Base-by-base conservation (phyloP, 2,797 vertebrate genomes). In the Micrastur ruficollis region DNA sequence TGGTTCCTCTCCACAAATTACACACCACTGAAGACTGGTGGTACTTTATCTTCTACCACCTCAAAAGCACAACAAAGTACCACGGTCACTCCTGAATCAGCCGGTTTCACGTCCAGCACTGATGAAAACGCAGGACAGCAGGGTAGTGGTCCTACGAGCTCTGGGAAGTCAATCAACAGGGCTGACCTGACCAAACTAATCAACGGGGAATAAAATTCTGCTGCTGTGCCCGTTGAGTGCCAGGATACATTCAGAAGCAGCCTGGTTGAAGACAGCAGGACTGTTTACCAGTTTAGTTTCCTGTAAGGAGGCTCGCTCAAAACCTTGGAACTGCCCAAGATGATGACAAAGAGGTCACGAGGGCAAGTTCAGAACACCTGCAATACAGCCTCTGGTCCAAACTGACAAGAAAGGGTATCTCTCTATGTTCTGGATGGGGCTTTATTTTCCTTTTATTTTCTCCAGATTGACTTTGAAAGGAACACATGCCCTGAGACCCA, bases 281-380 rank as follows among this genome's bases (percentile, higher is more conserved):
- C 31, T 70, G 11, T 31, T n/a, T 31, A 32, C 5, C n/a, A 21
- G 40, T 12, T 40, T 10, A 50, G 44, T 10, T 72, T 49, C 40
- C 56, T 1, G 0, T 0, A 11, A 55, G 26, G 15, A 61, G 1
- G 3, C 17, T 27, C 56, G 52, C 38, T 52, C 52, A 38, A 50
- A 56, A 25, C 13, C 46, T 29, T 46, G 5, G 22, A 36, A 67
- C 40, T 44, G 52, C 8, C 52, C 52, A 36, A 40, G 29, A 80
- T 4, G 55, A 59, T 21, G 38, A 76, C 1, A 23, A 14, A 84
- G 12, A n/a, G 16, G 15, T 3, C 56, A n/a, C 0, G 19, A 75
- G 21, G 38, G 34, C 9, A 31, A 61, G 78, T 25, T 71, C 56
- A 40, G 58, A 67, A 89, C 32, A 62, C 44, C 66, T 62, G 27